Base-by-base conservation (phyloP, 2,888 invertebrate species). In the Ectemnius lituratus region DNA sequence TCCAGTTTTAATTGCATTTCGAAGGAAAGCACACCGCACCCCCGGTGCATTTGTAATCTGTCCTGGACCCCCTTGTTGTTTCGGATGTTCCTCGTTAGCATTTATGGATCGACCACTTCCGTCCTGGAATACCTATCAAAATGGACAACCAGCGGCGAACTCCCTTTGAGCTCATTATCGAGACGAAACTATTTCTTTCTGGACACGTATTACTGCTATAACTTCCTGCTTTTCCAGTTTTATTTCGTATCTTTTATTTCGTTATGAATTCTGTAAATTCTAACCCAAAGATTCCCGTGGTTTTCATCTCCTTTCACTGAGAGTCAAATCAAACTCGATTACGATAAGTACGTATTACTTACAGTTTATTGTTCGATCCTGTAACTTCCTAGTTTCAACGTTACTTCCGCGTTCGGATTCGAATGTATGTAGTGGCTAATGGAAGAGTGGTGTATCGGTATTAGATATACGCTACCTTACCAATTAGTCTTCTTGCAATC, bases 401-500 rank as follows among this genome's bases (percentile, higher is more conserved):
- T 13, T 11, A 62, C 80, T 83, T 82, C 84, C 83, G 82, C 75
- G 61, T 82, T 78, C 64, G 70, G 70, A 63, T 58, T 61, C 68
- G 67, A 68, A 78, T 72, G 65, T 76, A 61, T 68, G 65, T 63
- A 66, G 20, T 8, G 37, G 37, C 37, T 11, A 11, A 37, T 37
- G 4, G 73, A 57, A 27, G 28, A 28, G 45, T 62, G 13, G 56
- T 5, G 62, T 60, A 45, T 62, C 56, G 45, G 27, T 66, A 57
- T 60, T 64, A 69, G 79, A 80, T 4, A 5, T 77, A 80, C 77
- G 73, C 64, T 78, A 81, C 79, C 81, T 83, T 75, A 66, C 82
- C 85, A 88, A 88, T 88, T 88, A 87, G 86, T 85, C 83, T 81
- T 75, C 75, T 76, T 82, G 79, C 79, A 81, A 85, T 87, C 80